Evolutionary conservation across 1,140 invertebrate species (phyloP).

Genomic region (Gonioctena quinquepunctata): DNA sequence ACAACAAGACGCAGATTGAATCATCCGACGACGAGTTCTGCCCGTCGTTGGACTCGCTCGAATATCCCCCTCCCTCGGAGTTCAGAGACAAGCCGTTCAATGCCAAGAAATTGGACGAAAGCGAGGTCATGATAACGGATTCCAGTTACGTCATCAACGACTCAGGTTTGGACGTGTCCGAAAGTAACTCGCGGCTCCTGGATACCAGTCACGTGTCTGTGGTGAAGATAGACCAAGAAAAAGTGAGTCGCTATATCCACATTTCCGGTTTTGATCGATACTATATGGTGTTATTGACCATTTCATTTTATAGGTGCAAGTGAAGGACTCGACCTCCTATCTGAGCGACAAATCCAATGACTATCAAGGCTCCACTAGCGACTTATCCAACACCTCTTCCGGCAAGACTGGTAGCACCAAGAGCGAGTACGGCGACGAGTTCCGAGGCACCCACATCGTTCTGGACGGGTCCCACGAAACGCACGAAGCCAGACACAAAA

Average conservation of each 20-base stretch:
- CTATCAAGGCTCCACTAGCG: slow-evolving; percentile 51
- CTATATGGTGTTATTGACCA: too few relatives aligned
- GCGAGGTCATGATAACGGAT: slow-evolving; percentile 77
- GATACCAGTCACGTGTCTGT: slow-evolving; percentile 88
- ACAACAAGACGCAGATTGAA: slow-evolving; percentile 68
- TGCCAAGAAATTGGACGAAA: slow-evolving; percentile 73
- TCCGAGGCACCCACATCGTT: slow-evolving; percentile 44
- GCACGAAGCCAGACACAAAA: slow-evolving; percentile 33
- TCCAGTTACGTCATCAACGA: slow-evolving; percentile 63
- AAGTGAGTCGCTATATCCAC: too few relatives aligned
- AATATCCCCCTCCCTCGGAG: slow-evolving; percentile 63
- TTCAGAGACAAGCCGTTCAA: slow-evolving; percentile 50
- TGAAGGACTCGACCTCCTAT: slow-evolving; percentile 64
- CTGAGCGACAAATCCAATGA: slow-evolving; percentile 52
- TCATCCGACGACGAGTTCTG: slow-evolving; percentile 74
- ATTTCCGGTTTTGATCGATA: neutral
- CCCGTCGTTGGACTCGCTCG: slow-evolving; percentile 73
- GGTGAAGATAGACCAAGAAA: slow-evolving; percentile 82
- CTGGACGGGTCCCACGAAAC: slow-evolving; percentile 34
- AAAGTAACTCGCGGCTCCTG: slow-evolving; percentile 48
- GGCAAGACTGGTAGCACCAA: slow-evolving; percentile 44
- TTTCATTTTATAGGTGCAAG: slow-evolving; percentile 4
- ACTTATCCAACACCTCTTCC: slow-evolving; percentile 52
- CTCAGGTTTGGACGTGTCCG: slow-evolving; percentile 62
- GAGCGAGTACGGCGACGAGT: slow-evolving; percentile 50